Evolutionary conservation across 2,888 invertebrate species (phyloP).

Genomic region (Erebia ligea): DNA sequence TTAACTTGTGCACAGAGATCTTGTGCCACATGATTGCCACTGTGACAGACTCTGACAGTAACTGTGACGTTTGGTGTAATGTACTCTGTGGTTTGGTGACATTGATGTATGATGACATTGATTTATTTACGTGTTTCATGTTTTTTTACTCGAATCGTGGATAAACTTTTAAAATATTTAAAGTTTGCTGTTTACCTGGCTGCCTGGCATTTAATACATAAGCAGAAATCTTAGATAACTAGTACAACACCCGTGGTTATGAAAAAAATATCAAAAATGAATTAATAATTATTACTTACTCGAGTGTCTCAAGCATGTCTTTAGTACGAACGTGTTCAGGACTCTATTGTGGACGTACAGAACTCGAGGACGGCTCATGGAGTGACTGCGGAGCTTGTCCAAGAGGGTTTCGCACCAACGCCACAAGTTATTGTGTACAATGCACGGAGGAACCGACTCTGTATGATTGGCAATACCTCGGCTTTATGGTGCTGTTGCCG

Average conservation of each 20-base stretch:
- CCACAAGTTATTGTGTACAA: constrained; percentile 88
- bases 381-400: constrained; percentile 94
- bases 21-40: no score
- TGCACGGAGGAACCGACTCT: constrained; percentile 90
- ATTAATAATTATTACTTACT: not conserved
- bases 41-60: no score
- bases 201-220: no score
- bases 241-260: no score
- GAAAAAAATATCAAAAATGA: not conserved
- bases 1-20: no score
- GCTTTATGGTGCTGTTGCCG: constrained; percentile 95
- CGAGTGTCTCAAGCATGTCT: constrained; percentile 52
- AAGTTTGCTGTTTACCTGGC: no score
- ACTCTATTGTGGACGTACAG: constrained; percentile 90
- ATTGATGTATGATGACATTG: not conserved
- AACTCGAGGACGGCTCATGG: constrained; percentile 85
- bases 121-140: not conserved
- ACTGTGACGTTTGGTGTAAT: not conserved
- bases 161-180: no score
- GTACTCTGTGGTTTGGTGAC: no score
- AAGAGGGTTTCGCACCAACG: constrained; percentile 89
- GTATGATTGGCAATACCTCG: constrained; percentile 97
- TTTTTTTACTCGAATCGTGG: not conserved
- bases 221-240: no score
- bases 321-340: constrained; percentile 88